phyloP scores from a whole-genome alignment of 2,113 vertebrate genomes.

The Leucosticte australis region DNA sequence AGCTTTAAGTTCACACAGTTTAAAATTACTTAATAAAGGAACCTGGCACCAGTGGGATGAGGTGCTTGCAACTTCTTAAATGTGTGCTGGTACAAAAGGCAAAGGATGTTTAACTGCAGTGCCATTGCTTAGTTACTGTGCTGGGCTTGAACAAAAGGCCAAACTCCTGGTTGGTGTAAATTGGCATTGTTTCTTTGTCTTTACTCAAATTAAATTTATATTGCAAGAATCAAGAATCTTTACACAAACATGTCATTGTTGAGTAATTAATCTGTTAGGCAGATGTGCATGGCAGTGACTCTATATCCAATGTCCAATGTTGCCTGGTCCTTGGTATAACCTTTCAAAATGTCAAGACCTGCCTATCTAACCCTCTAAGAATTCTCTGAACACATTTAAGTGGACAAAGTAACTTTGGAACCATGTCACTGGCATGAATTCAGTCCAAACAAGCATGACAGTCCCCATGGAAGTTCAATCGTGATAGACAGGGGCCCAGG shows the following conservation, averaged over 20 bases:
- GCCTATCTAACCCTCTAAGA: neutral
- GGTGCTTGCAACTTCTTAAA: neutral
- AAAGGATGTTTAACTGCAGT: neutral
- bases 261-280: neutral
- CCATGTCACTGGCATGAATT: neutral
- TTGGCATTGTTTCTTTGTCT: neutral
- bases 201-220: neutral
- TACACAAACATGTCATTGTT: neutral
- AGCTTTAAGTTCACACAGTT: neutral
- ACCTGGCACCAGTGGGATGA: neutral
- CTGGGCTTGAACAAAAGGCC: neutral
- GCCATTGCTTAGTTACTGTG: neutral
- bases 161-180: neutral
- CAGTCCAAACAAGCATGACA: neutral
- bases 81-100: neutral
- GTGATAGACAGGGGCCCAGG: neutral
- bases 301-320: neutral
- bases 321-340: neutral
- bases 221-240: neutral
- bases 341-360: conserved; percentile 39
- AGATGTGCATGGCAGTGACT: neutral
- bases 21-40: neutral
- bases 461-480: neutral
- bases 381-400: neutral
- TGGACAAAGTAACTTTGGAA: neutral